Evolutionary conservation across 92 coral and sea anemone species (phyloP).

Genomic region (Paragorgia papillata): DNA sequence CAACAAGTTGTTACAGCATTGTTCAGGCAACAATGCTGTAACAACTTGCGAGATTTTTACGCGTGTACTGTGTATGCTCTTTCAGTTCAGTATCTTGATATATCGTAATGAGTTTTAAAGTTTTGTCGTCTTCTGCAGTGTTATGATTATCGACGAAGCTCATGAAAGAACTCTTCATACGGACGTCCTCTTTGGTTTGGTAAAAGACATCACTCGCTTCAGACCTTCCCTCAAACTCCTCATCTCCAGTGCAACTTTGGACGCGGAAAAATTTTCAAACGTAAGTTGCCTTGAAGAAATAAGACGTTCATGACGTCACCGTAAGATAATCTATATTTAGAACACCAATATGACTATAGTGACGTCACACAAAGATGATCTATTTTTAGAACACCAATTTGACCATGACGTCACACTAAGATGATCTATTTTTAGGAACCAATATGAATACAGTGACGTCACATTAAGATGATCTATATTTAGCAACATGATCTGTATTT

Average conservation of each 20-base stretch:
- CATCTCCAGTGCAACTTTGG: slow-evolving; percentile 96
- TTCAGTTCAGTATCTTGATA: no score
- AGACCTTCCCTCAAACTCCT: slow-evolving; percentile 86
- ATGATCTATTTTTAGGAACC: neutral
- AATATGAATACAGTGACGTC: no score
- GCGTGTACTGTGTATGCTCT: no score
- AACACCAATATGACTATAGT: no score
- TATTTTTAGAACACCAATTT: no score
- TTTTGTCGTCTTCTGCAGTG: slow-evolving; percentile 57
- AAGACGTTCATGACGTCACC: neutral
- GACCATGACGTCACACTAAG: no score
- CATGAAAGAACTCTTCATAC: slow-evolving; percentile 97
- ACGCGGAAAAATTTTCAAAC: slow-evolving; percentile 93
- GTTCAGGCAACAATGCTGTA: no score
- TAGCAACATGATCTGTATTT: neutral
- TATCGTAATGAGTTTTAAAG: no score
- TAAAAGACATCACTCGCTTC: slow-evolving; percentile 95
- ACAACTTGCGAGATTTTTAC: no score
- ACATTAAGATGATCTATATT: no score
- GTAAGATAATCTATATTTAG: neutral
- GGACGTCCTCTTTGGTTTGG: slow-evolving; percentile 92
- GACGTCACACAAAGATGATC: no score
- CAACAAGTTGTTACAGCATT: no score
- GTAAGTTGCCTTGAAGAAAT: slow-evolving; percentile 40
- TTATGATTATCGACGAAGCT: slow-evolving; percentile 92